Base-by-base conservation (phyloP, 2,888 invertebrate genomes). In the Volucella zonaria region DNA sequence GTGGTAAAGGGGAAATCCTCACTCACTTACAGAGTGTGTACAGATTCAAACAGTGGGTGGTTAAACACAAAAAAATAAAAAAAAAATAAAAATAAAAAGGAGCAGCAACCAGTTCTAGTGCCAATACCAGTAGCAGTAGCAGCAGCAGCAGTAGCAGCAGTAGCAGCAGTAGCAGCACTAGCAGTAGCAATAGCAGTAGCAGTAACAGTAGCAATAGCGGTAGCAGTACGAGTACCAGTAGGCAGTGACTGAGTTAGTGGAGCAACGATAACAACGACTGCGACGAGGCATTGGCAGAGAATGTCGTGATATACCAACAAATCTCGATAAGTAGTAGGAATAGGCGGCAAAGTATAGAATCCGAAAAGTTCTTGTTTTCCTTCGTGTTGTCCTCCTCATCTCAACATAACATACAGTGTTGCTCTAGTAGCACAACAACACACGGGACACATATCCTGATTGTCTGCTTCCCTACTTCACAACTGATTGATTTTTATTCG, bases 401-500 rank as follows among this genome's bases (percentile, higher is more conserved):
- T 52, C 52, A 73, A 64, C 64, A 75, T 67, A 73, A 64, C 64
- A 75, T 67, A 80, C 76, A 80, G 83, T 73, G 73, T 79, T 66
- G 79, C 79, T 79, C 73, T 68, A 73, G 76, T 73, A 75, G 67
- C 62, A 80, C 68, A 78, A 64, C 62, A 79, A 59, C 56, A 80
- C 74, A 75, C 62, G 68, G 59, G 66, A 62, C 62, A 77, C 67
- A 73, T 73, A 76, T 85, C 76, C 67, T 70, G 61, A 52, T 52
- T 64, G 61, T 80, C 74, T 81, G 75, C 61, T 76, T 76, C 45
- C 67, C 76, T 67, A 78, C 81, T 67, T 81, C 77, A 85, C 85
- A 52, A 62, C 85, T 85, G 85, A 81, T 85, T 85, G 85, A 85
- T 85, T 85, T 85, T 85, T 73, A 81, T 85, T 85, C 85, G 85